Evolutionary conservation across 2,888 invertebrate genomes (phyloP).

Genomic region (Pachycephus smyrnensis): DNA sequence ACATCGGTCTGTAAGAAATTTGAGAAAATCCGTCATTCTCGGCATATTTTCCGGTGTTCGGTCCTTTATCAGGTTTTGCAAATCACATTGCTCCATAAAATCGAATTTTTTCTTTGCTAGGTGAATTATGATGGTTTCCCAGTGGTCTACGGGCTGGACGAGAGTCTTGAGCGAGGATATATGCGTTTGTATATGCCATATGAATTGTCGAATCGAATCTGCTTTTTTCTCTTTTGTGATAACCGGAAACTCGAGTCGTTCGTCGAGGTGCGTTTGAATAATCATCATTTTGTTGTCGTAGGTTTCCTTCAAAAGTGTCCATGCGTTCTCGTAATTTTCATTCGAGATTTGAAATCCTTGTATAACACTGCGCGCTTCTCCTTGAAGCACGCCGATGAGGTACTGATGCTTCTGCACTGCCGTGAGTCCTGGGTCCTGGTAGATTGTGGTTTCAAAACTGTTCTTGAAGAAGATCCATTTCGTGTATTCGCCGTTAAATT

Average conservation of each 20-base stretch:
- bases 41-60: slow-evolving; percentile 29
- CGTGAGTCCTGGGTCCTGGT: slow-evolving; percentile 11
- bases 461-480: slow-evolving; percentile 24
- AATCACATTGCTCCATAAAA: slow-evolving; percentile 11
- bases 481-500: slow-evolving; percentile 20
- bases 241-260: slow-evolving; percentile 25
- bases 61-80: slow-evolving; percentile 17
- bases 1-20: slow-evolving; percentile 27
- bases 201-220: slow-evolving; percentile 19
- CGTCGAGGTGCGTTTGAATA: slow-evolving; percentile 23
- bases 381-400: slow-evolving; percentile 17
- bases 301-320: slow-evolving; percentile 21
- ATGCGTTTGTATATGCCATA: slow-evolving; percentile 26
- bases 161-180: slow-evolving; percentile 19
- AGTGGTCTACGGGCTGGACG: slow-evolving; percentile 21
- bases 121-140: slow-evolving; percentile 26
- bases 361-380: slow-evolving; percentile 19
- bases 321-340: slow-evolving; percentile 23
- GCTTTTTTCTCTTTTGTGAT: slow-evolving; percentile 25
- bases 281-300: slow-evolving; percentile 20
- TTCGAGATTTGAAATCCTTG: slow-evolving; percentile 18
- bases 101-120: slow-evolving; percentile 25
- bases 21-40: slow-evolving; percentile 25
- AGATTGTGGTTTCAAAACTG: slow-evolving; percentile 23
- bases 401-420: slow-evolving; percentile 27